A percentile compares a stretch with the other conserved stretches of the same genome.
phyloP scores from a whole-genome alignment of 2,888 invertebrate species.

The Eristalis tenax region DNA sequence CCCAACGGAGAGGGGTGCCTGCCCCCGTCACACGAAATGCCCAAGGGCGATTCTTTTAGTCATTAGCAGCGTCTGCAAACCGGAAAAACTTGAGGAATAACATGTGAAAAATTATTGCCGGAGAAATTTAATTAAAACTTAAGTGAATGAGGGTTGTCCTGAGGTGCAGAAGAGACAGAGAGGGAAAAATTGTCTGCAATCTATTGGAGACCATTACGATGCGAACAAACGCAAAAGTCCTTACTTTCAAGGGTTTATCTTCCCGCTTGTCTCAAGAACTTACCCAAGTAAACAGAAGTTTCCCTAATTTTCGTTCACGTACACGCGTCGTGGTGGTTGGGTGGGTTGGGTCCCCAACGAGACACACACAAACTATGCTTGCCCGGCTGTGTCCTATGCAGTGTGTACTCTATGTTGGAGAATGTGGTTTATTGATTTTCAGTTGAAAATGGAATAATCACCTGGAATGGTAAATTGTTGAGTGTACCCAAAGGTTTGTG shows the following conservation, averaged over 20 bases:
- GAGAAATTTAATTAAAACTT: slow-evolving; percentile 66
- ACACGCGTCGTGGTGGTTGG: not conserved
- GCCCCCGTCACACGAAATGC: slow-evolving; percentile 2
- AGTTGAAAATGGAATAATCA: not conserved
- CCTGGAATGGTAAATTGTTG: not conserved
- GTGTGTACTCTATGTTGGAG: not conserved
- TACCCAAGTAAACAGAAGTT: slow-evolving; percentile 30
- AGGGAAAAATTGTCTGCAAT: slow-evolving; percentile 17
- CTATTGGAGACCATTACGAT: slow-evolving; percentile 13
- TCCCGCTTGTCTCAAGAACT: slow-evolving; percentile 26
- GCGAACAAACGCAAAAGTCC: slow-evolving; percentile 33
- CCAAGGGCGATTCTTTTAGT: slow-evolving; percentile 36
- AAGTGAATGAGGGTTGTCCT: slow-evolving; percentile 2
- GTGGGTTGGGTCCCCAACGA: not conserved
- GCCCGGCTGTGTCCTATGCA: not conserved
- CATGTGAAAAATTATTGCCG: slow-evolving; percentile 60
- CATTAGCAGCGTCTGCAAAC: slow-evolving; percentile 38
- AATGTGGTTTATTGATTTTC: slow-evolving; percentile 1
- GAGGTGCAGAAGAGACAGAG: not conserved
- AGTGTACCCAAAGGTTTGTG: not conserved
- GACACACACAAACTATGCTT: not conserved
- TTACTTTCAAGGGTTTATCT: slow-evolving; percentile 30
- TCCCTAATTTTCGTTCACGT: slow-evolving; percentile 25
- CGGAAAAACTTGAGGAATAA: slow-evolving; percentile 36
- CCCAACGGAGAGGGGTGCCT: not conserved